Percentiles rank a stretch among this genome's conserved stretches.
Conservation (phyloP, 2,113 vertebrate species). For the Puffinus mauretanicus region DNA sequence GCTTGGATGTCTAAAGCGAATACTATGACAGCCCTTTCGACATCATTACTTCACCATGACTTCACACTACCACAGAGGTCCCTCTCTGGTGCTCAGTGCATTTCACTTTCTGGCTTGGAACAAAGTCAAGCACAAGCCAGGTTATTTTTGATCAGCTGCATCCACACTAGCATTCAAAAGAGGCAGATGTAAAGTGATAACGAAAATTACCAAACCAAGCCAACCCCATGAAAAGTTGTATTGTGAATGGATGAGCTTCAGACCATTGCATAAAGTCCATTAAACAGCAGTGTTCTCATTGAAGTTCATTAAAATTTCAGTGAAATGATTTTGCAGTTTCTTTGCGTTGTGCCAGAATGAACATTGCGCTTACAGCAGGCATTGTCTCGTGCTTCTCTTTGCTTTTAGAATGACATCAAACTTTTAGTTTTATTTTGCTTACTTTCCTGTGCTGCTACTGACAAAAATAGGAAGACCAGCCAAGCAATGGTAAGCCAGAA, state of each 20-base stretch:
- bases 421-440: not conserved
- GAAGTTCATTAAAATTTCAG: constrained; percentile 49
- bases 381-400: not conserved
- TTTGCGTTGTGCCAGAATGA: not conserved
- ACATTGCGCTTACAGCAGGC: not conserved
- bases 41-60: not conserved
- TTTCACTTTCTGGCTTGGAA: not conserved
- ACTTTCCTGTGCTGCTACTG: not conserved
- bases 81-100: not conserved
- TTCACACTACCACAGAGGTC: not conserved
- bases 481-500: not conserved
- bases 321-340: constrained; percentile 31
- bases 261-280: constrained; percentile 5
- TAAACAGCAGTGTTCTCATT: not conserved
- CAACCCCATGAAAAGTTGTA: not conserved
- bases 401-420: not conserved
- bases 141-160: constrained; percentile 4
- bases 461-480: not conserved
- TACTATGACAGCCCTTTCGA: not conserved
- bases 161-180: not conserved
- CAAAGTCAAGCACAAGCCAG: not conserved
- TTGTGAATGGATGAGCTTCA: not conserved
- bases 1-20: not conserved
- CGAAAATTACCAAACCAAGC: not conserved
- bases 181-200: not conserved